Conservation (phyloP, 2,113 vertebrate species). For the Junco hyemalis region DNA sequence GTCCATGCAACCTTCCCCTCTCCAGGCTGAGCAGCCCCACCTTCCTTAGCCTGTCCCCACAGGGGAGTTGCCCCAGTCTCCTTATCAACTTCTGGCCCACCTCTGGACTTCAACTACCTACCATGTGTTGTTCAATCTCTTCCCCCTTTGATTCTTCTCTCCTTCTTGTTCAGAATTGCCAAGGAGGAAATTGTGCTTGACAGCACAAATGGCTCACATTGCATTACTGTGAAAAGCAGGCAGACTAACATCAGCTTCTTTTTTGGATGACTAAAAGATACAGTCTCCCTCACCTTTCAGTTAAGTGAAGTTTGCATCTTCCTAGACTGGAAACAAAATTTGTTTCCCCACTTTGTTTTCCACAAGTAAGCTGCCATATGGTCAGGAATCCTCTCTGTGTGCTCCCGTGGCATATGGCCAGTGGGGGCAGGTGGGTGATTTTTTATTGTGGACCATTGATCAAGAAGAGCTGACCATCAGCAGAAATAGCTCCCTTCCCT, state of each 20-base stretch:
- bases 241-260: background rate
- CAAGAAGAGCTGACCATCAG: background rate
- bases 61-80: background rate
- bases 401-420: background rate
- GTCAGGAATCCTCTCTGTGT: background rate
- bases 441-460: background rate
- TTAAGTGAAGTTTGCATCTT: background rate
- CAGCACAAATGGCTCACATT: background rate
- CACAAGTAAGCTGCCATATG: background rate
- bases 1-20: background rate
- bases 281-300: background rate
- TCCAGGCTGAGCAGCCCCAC: background rate
- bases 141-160: background rate
- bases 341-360: background rate
- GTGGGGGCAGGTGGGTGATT: background rate
- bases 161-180: background rate
- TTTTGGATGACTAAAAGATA: background rate
- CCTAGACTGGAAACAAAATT: background rate
- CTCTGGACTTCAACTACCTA: background rate
- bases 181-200: background rate
- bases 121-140: background rate
- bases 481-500: background rate
- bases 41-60: background rate
- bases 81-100: background rate
- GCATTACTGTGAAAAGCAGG: background rate